These are phyloP conservation scores for Dermatemys mawii DNA, from an alignment of 2,113 vertebrate species.

Conservation along the genomic window DNA sequence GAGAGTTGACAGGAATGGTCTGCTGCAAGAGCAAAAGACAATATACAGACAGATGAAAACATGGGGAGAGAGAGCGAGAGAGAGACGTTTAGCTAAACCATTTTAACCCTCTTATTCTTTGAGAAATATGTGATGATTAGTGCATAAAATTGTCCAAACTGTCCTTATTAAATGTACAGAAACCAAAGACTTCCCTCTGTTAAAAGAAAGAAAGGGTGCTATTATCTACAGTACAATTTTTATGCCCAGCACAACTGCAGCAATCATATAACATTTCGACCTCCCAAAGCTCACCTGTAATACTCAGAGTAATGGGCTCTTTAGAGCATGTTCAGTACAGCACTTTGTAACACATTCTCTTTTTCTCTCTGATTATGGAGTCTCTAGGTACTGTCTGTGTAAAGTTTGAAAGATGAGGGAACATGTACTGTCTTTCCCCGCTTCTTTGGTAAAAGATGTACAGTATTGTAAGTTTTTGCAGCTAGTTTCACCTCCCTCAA, in stretches of 20 bases:
- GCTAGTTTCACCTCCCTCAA: not conserved
- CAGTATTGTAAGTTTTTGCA: not conserved
- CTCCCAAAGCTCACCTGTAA: constrained; percentile 16
- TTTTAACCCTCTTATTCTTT: constrained; percentile 44
- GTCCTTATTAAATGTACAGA: constrained; percentile 47
- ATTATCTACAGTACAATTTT: constrained; percentile 14
- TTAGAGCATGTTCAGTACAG: not conserved
- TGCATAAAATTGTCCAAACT: constrained; percentile 21
- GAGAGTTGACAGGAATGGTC: constrained; percentile 34
- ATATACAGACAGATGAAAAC: constrained; percentile 4
- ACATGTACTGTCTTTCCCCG: not conserved
- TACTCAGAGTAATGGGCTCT: constrained; percentile 17
- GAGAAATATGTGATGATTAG: constrained; percentile 36
- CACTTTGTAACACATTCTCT: not conserved
- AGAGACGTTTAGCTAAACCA: not conserved
- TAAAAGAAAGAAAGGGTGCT: constrained; percentile 39
- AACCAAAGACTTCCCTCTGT: not conserved
- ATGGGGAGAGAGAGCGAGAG: not conserved
- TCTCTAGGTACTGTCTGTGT: not conserved
- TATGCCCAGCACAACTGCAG: constrained; percentile 27
- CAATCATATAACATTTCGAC: constrained; percentile 40
- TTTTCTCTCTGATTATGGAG: constrained; percentile 42
- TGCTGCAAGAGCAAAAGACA: constrained; percentile 56
- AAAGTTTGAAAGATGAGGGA: constrained; percentile 40
- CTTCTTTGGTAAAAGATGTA: not conserved